Percentiles rank a stretch among this genome's conserved stretches.
Conservation (phyloP, 2,113 vertebrate genomes). For the Lepus timidus region DNA sequence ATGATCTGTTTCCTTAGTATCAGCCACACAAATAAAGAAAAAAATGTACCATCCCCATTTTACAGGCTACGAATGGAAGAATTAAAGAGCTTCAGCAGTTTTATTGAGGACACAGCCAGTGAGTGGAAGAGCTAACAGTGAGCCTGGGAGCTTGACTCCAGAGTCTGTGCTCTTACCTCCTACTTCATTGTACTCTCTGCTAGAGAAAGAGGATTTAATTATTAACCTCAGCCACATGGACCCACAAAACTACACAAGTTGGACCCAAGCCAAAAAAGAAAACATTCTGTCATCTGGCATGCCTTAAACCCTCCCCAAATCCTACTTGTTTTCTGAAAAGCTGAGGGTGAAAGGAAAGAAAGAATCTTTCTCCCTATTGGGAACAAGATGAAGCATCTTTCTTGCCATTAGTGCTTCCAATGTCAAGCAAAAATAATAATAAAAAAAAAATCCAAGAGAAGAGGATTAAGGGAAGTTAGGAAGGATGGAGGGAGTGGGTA, state of each 20-base stretch:
- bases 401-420: neutral
- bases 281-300: neutral
- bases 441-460: neutral
- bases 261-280: neutral
- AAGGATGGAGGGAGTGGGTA: no score
- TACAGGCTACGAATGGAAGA: neutral
- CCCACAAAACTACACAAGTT: neutral
- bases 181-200: neutral
- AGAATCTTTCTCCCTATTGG: neutral
- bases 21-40: neutral
- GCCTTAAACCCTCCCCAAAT: neutral
- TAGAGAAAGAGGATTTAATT: neutral
- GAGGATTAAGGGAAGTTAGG: neutral
- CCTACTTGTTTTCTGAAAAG: neutral
- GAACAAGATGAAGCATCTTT: neutral
- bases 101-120: neutral
- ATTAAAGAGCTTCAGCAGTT: neutral
- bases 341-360: neutral
- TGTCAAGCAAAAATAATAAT: conserved; percentile 10
- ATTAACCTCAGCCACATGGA: neutral
- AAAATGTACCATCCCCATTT: neutral
- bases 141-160: neutral
- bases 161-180: neutral
- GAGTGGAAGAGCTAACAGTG: neutral
- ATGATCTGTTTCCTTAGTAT: neutral